phyloP scores from a whole-genome alignment of 2,888 invertebrate genomes.

The Polia nebulosa region DNA sequence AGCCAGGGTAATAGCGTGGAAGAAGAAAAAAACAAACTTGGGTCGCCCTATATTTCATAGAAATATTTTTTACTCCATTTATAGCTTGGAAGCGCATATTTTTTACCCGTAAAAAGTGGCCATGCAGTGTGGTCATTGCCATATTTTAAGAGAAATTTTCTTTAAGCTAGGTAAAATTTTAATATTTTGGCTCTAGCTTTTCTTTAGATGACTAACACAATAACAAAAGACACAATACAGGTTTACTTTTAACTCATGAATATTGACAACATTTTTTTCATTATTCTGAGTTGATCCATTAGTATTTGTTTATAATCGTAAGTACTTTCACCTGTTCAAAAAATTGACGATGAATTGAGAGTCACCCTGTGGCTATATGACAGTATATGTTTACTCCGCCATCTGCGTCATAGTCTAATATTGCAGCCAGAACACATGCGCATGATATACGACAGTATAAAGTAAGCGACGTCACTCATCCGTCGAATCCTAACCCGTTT shows the following conservation, averaged over 20 bases:
- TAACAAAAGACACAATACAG: background rate
- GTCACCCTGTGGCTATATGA: background rate
- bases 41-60: constrained; percentile 50
- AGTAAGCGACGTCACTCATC: constrained; percentile 28
- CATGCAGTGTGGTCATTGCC: background rate
- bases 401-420: background rate
- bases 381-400: background rate
- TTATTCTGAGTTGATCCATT: background rate
- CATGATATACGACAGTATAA: background rate
- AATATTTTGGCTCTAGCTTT: background rate
- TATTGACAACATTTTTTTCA: background rate
- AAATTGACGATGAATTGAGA: background rate
- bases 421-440: background rate
- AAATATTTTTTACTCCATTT: constrained; percentile 46
- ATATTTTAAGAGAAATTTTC: constrained; percentile 9
- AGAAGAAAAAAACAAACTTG: constrained; percentile 49
- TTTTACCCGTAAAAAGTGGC: constrained; percentile 10
- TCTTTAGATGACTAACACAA: background rate
- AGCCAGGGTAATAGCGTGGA: constrained; percentile 53
- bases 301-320: background rate
- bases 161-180: background rate
- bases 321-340: no score
- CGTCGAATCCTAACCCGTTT: constrained; percentile 34
- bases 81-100: constrained; percentile 8
- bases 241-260: background rate